phyloP scores from a whole-genome alignment of 2,888 invertebrate species.

The Coronaproctus castanopsis region DNA sequence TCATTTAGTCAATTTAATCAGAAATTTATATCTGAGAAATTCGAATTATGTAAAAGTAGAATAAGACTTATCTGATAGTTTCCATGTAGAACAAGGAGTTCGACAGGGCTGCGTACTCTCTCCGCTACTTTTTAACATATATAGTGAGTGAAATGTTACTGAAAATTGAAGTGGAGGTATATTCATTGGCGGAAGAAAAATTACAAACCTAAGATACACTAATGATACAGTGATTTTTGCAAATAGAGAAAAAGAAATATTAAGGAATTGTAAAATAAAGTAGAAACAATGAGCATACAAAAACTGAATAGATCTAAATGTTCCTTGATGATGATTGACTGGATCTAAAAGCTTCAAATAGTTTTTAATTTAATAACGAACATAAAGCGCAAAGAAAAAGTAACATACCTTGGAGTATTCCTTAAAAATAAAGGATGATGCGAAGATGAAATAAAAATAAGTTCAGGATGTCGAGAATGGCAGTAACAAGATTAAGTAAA shows the following conservation, averaged over 20 bases:
- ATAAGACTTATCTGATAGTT: not conserved
- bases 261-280: not conserved
- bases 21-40: not conserved
- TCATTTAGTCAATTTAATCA: not conserved
- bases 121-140: not conserved
- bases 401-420: not conserved
- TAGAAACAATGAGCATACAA: not conserved
- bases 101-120: not conserved
- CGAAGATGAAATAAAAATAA: not conserved
- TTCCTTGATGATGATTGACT: not conserved
- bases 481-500: not conserved
- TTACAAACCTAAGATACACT: not conserved
- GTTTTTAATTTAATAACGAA: not conserved
- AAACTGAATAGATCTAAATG: not conserved
- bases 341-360: not conserved
- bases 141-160: not conserved
- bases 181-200: not conserved
- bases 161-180: not conserved
- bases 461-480: not conserved
- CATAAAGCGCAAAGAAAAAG: not conserved
- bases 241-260: not conserved
- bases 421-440: not conserved
- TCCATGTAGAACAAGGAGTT: not conserved
- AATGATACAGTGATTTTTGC: not conserved
- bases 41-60: not conserved